Evolutionary conservation across 2,797 vertebrate species (phyloP).

Genomic region (Sebastes cheni): DNA sequence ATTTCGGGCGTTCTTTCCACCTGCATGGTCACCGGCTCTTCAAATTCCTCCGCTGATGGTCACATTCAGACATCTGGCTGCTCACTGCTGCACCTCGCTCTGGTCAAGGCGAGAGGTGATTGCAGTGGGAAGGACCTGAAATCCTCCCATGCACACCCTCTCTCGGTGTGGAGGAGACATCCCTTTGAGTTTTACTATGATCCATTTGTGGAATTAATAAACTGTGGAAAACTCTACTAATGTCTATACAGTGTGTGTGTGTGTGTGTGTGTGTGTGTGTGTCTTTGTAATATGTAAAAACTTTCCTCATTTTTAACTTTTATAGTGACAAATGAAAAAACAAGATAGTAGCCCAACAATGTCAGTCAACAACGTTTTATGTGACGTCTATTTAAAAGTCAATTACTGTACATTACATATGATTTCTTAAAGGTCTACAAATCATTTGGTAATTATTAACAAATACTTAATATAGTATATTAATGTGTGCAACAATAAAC

Average conservation of each 20-base stretch:
- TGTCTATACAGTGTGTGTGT: background rate
- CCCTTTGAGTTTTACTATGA: constrained; percentile 15
- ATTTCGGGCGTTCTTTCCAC: constrained; percentile 67
- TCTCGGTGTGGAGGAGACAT: constrained; percentile 68
- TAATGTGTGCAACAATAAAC: too few species aligned
- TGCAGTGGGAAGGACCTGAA: constrained; percentile 37
- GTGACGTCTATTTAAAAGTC: too few species aligned
- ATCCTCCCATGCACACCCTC: constrained; percentile 65
- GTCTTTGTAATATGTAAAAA: background rate
- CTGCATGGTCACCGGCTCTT: constrained; percentile 59
- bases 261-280: background rate
- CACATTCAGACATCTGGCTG: constrained; percentile 45
- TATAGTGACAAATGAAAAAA: background rate
- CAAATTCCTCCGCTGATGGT: constrained; percentile 36
- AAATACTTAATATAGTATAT: too few species aligned
- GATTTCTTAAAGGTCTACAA: too few species aligned
- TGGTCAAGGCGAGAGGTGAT: constrained; percentile 44
- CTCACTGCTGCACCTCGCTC: constrained; percentile 38
- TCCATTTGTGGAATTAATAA: constrained; percentile 30
- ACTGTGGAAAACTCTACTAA: background rate
- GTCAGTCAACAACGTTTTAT: background rate
- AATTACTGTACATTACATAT: too few species aligned
- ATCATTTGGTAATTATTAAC: too few species aligned
- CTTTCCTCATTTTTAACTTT: background rate
- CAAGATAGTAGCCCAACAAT: background rate